Evolutionary conservation across 92 coral and sea anemone species (phyloP), one percentile per base, ranked within the genome.

Genomic region (Bergia puertoricense): DNA sequence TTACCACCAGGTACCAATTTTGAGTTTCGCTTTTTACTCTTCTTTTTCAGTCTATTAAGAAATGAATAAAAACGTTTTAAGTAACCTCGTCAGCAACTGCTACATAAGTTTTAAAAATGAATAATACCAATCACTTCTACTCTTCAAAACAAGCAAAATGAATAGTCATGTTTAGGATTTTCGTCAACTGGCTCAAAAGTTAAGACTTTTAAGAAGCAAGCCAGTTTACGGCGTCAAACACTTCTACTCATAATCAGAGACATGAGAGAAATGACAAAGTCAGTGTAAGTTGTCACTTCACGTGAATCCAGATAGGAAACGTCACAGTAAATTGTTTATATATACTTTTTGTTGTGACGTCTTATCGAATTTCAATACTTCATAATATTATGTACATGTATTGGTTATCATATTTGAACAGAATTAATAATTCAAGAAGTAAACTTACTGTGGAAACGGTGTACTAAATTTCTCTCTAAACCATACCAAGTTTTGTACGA

Each of bases 351-450:
- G 69, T 62, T 62, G 23, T 62, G 69, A 62, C 69, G 69, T 62
- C 69, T 23, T 18, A 1, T 18, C 30, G 8, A 18, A 73, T 73
- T 73, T 39, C 43, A 73, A 73, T 36, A 30, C 77, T 73, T 39
- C 77, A 38, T 14, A 73, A 73, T 10, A 78, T 78, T 46, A 43
- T 45, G 2, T 1, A 30, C 48, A 46, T 46, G 66, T 50, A 79
- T 79, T 79, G 68, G 82, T 45, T 79, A 79, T 50, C 40, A 10
- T 4, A 51, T 79, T 79, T 79, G 82, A 79, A 79, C 23, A 54
- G n/a, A 37, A 79, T 79, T n/a, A 79, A 79, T 79, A 79, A 79
- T 79, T 79, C 2, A 79, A 79, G 69, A 62, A 62, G 69, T 22
- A 62, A 8, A 7, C 30, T 42, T 6, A n/a, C 78, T 8, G 16